Evolutionary conservation across 2,888 invertebrate genomes (phyloP).

Genomic region (Pollenia griseotomentosa): DNA sequence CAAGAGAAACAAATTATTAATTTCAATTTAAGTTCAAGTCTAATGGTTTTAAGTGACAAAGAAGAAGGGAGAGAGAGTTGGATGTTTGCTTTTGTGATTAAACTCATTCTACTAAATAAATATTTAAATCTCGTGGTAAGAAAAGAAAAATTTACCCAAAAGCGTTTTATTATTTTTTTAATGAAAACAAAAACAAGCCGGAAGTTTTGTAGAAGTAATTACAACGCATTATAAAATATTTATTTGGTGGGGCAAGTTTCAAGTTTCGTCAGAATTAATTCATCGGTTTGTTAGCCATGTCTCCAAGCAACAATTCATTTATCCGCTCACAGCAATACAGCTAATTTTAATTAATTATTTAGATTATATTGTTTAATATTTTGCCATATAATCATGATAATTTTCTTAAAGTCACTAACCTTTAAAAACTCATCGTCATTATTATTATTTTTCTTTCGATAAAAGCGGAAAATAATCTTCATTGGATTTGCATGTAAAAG

Average conservation of each 20-base stretch:
- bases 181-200: conserved; percentile 1
- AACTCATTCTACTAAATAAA: not conserved
- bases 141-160: not conserved
- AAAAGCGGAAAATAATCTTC: conserved; percentile 3
- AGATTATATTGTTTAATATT: conserved; percentile 26
- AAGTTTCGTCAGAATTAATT: not conserved
- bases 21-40: conserved; percentile 41
- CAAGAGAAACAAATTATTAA: conserved; percentile 23
- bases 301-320: not conserved
- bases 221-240: conserved; percentile 8
- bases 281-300: not conserved
- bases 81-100: not conserved
- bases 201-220: conserved; percentile 4
- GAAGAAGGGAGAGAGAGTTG: too few relatives aligned
- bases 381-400: not conserved
- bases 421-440: conserved; percentile 37
- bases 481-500: not conserved
- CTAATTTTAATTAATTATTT: conserved; percentile 61
- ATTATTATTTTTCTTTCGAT: conserved; percentile 23
- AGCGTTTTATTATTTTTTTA: not conserved
- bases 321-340: not conserved
- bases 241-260: not conserved
- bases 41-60: not conserved
- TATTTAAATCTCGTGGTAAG: not conserved
- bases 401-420: conserved; percentile 51